Base-by-base conservation (phyloP, 2,113 vertebrate genomes). In the Strigops habroptila region DNA sequence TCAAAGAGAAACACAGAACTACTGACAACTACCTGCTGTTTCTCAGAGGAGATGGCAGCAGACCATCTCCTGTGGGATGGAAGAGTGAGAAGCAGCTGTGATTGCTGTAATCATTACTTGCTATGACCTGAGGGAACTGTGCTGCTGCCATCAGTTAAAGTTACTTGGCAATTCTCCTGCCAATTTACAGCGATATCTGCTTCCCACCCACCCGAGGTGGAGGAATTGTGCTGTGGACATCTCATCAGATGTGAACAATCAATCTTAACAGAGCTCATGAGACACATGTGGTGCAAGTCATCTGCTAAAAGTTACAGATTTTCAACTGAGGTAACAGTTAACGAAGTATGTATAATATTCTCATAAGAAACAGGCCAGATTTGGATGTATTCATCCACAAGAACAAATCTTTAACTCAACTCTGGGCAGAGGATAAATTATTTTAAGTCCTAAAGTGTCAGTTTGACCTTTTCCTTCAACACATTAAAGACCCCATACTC, bases 401-500 rank as follows among this genome's bases (percentile, higher is more conserved):
- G 68, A 90, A 63, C 19, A 90, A 93, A 75, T 67, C 18, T 67
- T 93, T 64, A 76, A 18, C 18, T 83, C 41, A 60, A 23, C 33
- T 57, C 30, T 13, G 18, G n/a, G 52, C 39, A 73, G 52, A 41
- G 64, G 48, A 95, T 73, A 76, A 88, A 91, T 91, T 92, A 82
- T 71, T 92, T 86, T 84, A 86, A 70, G 21, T 52, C 67, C n/a
- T 48, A 22, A 52, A 81, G 68, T 18, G 16, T 77, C 51, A 41
- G 39, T 84, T 39, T 95, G 86, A 90, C 73, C 83, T 94, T 94
- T 84, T 83, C 39, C 25, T 93, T 88, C 57, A 87, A 60, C 9
- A 52, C 59, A 43, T 77, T 93, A 67, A 82, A 55, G 87, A 69
- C n/a, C 31, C 28, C 4, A 3, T 21, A 37, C 43, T 48, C 46